Conservation (phyloP, 2,797 vertebrate genomes). For the Chrysocyon brachyurus region DNA sequence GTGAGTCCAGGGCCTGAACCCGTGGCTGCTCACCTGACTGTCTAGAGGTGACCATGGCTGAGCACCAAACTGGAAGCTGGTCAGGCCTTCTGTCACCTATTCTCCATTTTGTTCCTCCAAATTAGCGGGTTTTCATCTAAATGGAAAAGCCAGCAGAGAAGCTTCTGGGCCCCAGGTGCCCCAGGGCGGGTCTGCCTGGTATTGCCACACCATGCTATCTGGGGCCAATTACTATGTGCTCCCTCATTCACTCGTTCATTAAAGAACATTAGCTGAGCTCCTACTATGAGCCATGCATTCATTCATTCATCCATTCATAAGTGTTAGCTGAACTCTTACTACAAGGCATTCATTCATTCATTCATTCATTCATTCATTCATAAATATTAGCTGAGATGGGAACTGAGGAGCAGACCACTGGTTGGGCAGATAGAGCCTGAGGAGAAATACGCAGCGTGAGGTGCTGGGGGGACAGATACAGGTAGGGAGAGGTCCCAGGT, state of each 20-base stretch:
- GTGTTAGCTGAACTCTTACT: no score
- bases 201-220: rapidly evolving
- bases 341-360: no score
- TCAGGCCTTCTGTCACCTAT: not conserved
- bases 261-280: no score
- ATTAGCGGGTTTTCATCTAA: rapidly evolving
- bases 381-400: not conserved
- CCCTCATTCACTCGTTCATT: not conserved
- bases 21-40: rapidly evolving
- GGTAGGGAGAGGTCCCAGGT: not conserved
- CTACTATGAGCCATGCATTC: no score
- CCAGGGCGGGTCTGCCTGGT: not conserved
- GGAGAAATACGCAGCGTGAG: not conserved
- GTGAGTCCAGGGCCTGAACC: not conserved
- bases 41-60: rapidly evolving
- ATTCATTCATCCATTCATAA: not conserved
- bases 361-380: not conserved
- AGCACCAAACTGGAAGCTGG: not conserved
- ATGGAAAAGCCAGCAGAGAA: not conserved
- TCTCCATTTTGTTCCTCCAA: not conserved
- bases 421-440: rapidly evolving
- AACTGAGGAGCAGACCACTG: not conserved
- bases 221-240: rapidly evolving
- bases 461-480: not conserved
- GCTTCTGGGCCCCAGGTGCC: rapidly evolving